phyloP scores from a whole-genome alignment of 2,888 invertebrate genomes.

The Timema podura region DNA sequence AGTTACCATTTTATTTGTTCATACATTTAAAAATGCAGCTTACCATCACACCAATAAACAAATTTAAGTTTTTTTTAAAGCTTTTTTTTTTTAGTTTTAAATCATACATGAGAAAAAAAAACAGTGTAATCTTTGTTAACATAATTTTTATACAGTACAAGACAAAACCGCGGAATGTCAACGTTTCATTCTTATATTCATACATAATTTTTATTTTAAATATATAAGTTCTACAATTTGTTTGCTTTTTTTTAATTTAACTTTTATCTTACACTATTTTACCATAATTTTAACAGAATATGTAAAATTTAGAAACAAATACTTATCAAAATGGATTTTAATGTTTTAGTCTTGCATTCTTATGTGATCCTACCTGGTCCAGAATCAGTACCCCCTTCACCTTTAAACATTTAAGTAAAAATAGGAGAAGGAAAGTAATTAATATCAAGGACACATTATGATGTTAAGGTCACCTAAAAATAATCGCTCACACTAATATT shows the following conservation, averaged over 20 bases:
- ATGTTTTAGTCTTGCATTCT: conserved; percentile 16
- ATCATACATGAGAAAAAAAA: too few relatives aligned
- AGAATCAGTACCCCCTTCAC: conserved; percentile 13
- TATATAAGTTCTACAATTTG: conserved; percentile 23
- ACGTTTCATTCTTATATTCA: conserved; percentile 28
- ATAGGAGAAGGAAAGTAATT: conserved; percentile 16
- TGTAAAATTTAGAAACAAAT: too few relatives aligned
- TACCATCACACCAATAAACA: too few relatives aligned
- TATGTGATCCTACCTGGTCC: conserved; percentile 13
- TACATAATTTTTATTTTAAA: conserved; percentile 3
- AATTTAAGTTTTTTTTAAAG: too few relatives aligned
- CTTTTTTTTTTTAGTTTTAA: too few relatives aligned
- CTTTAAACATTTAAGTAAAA: conserved; percentile 14
- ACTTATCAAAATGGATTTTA: neutral
- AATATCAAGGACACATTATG: conserved; percentile 3
- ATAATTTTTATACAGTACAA: conserved; percentile 27
- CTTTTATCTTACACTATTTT: neutral
- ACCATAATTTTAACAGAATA: neutral
- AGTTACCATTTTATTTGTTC: too few relatives aligned
- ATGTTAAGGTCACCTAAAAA: too few relatives aligned
- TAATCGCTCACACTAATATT: too few relatives aligned
- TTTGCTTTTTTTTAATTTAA: conserved; percentile 3
- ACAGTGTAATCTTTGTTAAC: too few relatives aligned
- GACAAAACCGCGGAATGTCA: conserved; percentile 39
- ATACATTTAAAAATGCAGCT: too few relatives aligned